Conservation (phyloP, 2,797 vertebrate genomes). For the Distichodus sexfasciatus region DNA sequence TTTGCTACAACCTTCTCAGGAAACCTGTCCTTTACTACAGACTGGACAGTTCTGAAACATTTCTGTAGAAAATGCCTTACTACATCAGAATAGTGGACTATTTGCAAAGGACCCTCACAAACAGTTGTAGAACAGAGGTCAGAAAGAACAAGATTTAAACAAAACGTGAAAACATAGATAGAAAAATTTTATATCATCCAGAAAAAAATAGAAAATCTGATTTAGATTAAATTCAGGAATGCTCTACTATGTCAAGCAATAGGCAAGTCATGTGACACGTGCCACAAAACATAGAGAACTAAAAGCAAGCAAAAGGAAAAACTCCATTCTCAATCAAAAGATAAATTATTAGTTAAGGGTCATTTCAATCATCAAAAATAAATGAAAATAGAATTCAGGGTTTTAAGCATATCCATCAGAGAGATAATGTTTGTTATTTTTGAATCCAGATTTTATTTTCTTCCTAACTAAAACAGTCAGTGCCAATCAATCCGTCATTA, state of each 20-base stretch:
- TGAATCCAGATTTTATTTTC: constrained; percentile 64
- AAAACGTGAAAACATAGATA: constrained; percentile 52
- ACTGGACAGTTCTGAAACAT: constrained; percentile 39
- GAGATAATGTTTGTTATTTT: constrained; percentile 75
- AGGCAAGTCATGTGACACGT: constrained; percentile 60
- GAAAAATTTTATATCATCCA: constrained; percentile 62
- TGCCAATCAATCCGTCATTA: constrained; percentile 81
- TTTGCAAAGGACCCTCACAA: constrained; percentile 38
- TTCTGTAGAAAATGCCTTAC: constrained; percentile 33
- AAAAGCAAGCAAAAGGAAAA: constrained; percentile 76
- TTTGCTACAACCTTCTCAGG: constrained; percentile 41
- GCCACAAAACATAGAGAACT: constrained; percentile 71
- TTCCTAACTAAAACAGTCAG: constrained; percentile 82
- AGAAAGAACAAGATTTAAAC: constrained; percentile 58
- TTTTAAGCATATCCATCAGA: constrained; percentile 77
- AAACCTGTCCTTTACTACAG: constrained; percentile 40
- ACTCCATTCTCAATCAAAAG: constrained; percentile 61
- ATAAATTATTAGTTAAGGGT: constrained; percentile 76
- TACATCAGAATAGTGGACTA: constrained; percentile 19
- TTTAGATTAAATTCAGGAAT: constrained; percentile 32
- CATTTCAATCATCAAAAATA: constrained; percentile 77
- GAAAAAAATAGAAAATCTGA: constrained; percentile 70
- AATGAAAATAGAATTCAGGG: constrained; percentile 75
- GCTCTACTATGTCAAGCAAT: constrained; percentile 52
- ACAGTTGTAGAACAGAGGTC: constrained; percentile 46